These are phyloP conservation scores for Omphaloscelis lunosa DNA, from an alignment of 2,888 invertebrate species.

Conservation along the genomic window DNA sequence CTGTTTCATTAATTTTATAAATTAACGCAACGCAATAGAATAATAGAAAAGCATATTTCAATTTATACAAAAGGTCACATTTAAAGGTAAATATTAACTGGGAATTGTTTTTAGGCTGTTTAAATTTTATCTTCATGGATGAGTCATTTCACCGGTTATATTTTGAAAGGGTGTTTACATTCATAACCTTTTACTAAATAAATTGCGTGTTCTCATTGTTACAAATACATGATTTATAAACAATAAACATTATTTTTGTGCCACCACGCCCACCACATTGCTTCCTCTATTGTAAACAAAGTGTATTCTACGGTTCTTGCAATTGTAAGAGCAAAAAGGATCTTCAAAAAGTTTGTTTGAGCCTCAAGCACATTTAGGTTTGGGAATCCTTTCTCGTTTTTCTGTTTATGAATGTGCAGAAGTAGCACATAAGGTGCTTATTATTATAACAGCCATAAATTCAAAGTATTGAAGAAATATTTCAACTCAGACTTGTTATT, in stretches of 20 bases:
- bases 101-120: too few relatives aligned
- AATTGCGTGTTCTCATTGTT: neutral
- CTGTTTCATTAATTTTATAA: too few relatives aligned
- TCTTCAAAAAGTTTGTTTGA: neutral
- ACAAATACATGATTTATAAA: too few relatives aligned
- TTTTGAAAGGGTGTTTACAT: conserved; percentile 43
- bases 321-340: neutral
- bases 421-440: neutral
- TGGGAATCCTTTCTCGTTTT: neutral
- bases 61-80: neutral
- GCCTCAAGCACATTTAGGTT: too few relatives aligned
- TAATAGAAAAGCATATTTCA: neutral
- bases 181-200: too few relatives aligned
- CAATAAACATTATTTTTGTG: neutral
- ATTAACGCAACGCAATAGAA: neutral
- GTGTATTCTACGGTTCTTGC: neutral
- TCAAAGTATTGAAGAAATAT: neutral
- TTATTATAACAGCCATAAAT: neutral
- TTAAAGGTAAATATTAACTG: conserved; percentile 36
- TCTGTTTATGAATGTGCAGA: neutral
- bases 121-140: neutral
- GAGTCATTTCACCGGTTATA: conserved; percentile 52
- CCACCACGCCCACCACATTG: neutral
- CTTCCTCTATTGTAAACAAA: neutral
- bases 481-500: neutral